A percentile compares a stretch with the other conserved stretches of the same genome.
These are phyloP conservation scores for Lagria hirta DNA, from an alignment of 2,888 invertebrate genomes.

Conservation along the genomic window DNA sequence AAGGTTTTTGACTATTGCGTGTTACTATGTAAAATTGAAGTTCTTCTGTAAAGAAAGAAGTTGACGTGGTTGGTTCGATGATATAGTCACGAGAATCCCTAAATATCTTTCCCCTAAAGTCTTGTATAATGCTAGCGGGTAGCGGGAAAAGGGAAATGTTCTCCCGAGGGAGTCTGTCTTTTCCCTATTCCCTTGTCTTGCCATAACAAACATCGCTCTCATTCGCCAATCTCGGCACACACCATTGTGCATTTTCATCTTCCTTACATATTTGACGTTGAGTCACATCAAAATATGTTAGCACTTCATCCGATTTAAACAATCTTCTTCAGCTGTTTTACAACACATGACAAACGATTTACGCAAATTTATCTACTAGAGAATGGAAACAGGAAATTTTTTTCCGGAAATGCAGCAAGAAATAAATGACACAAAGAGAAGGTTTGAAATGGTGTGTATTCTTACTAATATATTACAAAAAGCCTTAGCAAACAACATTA, in stretches of 20 bases:
- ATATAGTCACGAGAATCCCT: slow-evolving; percentile 51
- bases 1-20: slow-evolving; percentile 17
- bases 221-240: slow-evolving; percentile 51
- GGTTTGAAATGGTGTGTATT: no score
- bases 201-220: slow-evolving; percentile 52
- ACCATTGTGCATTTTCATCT: slow-evolving; percentile 48
- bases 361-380: slow-evolving; percentile 19
- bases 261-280: slow-evolving; percentile 36
- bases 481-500: no score
- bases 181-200: slow-evolving; percentile 56
- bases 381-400: slow-evolving; percentile 10
- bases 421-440: no score
- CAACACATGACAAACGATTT: slow-evolving; percentile 29
- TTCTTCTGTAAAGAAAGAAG: slow-evolving; percentile 32
- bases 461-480: no score
- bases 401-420: no score
- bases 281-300: slow-evolving; percentile 40
- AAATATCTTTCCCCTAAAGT: slow-evolving; percentile 51
- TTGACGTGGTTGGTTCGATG: slow-evolving; percentile 47
- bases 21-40: slow-evolving; percentile 26
- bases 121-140: slow-evolving; percentile 46
- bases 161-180: slow-evolving; percentile 66
- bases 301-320: slow-evolving; percentile 41
- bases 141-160: slow-evolving; percentile 49
- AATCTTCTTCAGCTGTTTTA: slow-evolving; percentile 32